These are phyloP conservation scores for Orientallactaga sibirica DNA, from an alignment of 2,797 vertebrate genomes.

Conservation along the genomic window DNA sequence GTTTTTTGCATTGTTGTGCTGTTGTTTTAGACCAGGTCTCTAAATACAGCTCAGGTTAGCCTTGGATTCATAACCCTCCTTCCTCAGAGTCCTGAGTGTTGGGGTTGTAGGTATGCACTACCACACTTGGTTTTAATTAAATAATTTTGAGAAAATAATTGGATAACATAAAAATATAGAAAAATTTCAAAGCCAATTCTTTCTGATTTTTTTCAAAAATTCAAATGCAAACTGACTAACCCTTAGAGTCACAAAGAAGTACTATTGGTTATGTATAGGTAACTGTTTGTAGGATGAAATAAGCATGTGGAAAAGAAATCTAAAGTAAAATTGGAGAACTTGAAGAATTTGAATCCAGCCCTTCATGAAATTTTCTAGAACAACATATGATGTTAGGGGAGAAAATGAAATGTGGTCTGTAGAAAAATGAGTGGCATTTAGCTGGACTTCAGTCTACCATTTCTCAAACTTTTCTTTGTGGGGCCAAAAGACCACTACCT, in stretches of 20 bases:
- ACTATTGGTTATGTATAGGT: background rate
- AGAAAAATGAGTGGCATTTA: background rate
- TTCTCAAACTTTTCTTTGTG: background rate
- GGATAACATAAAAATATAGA: background rate
- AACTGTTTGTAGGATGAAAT: background rate
- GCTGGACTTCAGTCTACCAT: background rate
- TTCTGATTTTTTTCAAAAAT: slow-evolving; percentile 40
- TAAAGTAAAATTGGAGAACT: background rate
- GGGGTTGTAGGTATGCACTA: background rate
- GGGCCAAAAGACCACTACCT: background rate
- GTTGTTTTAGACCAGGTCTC: background rate
- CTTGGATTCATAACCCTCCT: background rate
- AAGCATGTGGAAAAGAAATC: background rate
- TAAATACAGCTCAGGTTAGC: background rate
- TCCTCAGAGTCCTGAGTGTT: background rate
- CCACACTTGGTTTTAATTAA: background rate
- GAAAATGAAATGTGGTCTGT: background rate
- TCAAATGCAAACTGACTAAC: background rate
- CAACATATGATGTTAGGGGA: background rate
- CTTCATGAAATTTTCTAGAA: background rate
- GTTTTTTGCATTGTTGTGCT: too few relatives aligned
- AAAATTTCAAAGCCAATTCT: background rate
- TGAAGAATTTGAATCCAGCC: background rate
- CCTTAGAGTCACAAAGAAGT: background rate
- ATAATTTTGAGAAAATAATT: background rate